Evolutionary conservation across 2,797 vertebrate species (phyloP).

Genomic region (Lacerta bilineata): DNA sequence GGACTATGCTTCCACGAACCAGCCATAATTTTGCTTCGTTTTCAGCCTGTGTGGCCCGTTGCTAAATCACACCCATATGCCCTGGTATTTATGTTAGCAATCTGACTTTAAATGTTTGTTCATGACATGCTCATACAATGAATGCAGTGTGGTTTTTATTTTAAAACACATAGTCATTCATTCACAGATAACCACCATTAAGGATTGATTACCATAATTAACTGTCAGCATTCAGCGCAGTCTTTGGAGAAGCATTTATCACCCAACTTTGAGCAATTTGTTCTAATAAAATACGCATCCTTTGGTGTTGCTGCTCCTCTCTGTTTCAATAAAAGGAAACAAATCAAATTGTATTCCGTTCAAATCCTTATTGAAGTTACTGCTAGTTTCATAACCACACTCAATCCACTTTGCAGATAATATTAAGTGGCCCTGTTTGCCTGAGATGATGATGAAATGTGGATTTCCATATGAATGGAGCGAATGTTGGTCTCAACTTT

Average conservation of each 20-base stretch:
- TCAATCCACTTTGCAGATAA: conserved; percentile 32
- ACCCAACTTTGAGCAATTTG: conserved; percentile 44
- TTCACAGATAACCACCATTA: conserved; percentile 16
- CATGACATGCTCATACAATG: background rate
- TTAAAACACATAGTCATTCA: conserved; percentile 19
- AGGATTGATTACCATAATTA: conserved; percentile 31
- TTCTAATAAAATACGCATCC: conserved; percentile 30
- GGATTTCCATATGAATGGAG: conserved; percentile 19
- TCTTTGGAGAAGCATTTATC: conserved; percentile 23
- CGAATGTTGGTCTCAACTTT: conserved; percentile 23
- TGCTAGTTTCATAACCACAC: conserved; percentile 37
- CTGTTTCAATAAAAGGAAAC: conserved; percentile 48
- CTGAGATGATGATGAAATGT: conserved; percentile 32
- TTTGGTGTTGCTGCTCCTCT: conserved; percentile 46
- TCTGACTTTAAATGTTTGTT: background rate
- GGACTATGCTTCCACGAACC: background rate
- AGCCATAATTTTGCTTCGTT: background rate
- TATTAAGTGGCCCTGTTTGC: conserved; percentile 22
- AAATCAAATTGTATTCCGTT: conserved; percentile 44
- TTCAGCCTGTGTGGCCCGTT: background rate
- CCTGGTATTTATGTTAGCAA: background rate
- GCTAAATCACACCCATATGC: background rate
- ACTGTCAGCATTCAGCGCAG: conserved; percentile 15
- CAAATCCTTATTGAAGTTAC: conserved; percentile 54
- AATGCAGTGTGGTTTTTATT: background rate